phyloP scores from a whole-genome alignment of 2,797 vertebrate species.

The Acanthurus lineatus region DNA sequence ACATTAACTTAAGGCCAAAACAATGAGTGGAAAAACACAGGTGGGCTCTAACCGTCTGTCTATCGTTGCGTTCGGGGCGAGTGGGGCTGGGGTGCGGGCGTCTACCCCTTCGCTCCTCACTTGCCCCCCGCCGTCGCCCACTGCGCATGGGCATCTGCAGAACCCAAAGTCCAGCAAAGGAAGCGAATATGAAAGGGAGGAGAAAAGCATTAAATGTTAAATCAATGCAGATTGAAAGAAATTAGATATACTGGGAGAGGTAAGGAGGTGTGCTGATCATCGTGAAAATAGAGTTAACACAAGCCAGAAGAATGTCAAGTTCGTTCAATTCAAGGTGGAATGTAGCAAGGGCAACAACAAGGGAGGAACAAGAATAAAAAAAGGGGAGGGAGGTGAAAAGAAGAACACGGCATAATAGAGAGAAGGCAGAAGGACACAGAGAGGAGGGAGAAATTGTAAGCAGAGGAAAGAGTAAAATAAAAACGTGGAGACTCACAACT shows the following conservation, averaged over 20 bases:
- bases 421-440: conserved; percentile 24
- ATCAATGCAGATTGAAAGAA: conserved; percentile 1
- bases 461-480: conserved; percentile 29
- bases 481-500: conserved; percentile 36
- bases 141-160: conserved; percentile 88
- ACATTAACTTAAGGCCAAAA: conserved; percentile 24
- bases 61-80: conserved; percentile 85
- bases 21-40: conserved; percentile 14
- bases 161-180: conserved; percentile 50
- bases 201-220: conserved; percentile 30
- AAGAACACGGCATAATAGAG: conserved; percentile 21
- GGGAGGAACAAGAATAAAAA: conserved; percentile 23
- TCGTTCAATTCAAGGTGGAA: conserved; percentile 31
- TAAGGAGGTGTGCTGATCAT: background rate
- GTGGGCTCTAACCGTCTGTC: conserved; percentile 83
- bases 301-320: conserved; percentile 30
- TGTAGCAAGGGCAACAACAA: conserved; percentile 39
- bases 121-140: conserved; percentile 87
- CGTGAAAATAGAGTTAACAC: conserved; percentile 23
- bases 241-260: background rate
- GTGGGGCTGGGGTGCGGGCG: conserved; percentile 86
- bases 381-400: conserved; percentile 12
- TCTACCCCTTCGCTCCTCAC: conserved; percentile 87
- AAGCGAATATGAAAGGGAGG: conserved; percentile 12
- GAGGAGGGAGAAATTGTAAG: conserved; percentile 13